These are phyloP conservation scores for Rhogogaster chlorosoma DNA, from an alignment of 2,888 invertebrate genomes.

Conservation along the genomic window DNA sequence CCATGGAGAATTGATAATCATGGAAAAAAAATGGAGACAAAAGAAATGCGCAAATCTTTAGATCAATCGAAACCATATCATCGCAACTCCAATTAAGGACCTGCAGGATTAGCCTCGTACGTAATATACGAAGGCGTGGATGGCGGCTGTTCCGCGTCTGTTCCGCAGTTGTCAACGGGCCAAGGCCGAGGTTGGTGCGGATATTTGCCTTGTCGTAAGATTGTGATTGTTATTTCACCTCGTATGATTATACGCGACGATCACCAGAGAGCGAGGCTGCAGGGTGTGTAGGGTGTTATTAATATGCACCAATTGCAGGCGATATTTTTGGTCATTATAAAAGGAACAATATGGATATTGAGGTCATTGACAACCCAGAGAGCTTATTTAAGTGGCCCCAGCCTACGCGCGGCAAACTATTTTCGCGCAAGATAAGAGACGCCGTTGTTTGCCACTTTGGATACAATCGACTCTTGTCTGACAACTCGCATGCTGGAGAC, in stretches of 20 bases:
- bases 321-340: slow-evolving; percentile 5
- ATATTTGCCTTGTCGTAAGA: background rate
- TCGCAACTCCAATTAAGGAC: background rate
- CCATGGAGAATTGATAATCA: background rate
- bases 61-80: background rate
- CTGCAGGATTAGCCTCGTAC: background rate
- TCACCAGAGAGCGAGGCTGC: background rate
- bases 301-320: background rate
- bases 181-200: slow-evolving; percentile 32
- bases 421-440: slow-evolving; percentile 19
- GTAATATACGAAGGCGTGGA: background rate
- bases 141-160: slow-evolving; percentile 3
- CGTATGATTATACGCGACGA: background rate
- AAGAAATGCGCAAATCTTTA: background rate
- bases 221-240: slow-evolving; percentile 6
- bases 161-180: slow-evolving; percentile 41
- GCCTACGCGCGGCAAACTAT: slow-evolving; percentile 19
- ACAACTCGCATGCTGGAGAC: background rate
- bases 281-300: background rate
- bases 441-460: slow-evolving; percentile 17
- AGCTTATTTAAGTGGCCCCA: background rate
- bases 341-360: background rate
- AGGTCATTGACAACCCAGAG: slow-evolving; percentile 27
- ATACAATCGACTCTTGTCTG: slow-evolving; percentile 14
- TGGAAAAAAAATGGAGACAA: background rate